Percentiles rank a stretch among this genome's conserved stretches.
Evolutionary conservation across 2,113 vertebrate genomes (phyloP).

Genomic region (Marmota monax): DNA sequence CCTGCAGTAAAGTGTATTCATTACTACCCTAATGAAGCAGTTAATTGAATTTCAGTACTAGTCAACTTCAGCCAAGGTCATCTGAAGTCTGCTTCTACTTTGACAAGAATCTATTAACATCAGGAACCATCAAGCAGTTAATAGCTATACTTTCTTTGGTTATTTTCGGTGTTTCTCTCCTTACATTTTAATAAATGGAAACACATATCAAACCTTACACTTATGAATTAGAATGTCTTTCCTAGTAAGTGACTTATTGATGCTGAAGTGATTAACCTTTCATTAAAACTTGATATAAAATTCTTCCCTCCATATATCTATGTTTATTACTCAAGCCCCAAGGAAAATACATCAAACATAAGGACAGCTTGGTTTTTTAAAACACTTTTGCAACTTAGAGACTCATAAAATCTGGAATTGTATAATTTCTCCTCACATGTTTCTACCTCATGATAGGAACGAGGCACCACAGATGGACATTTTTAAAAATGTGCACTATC

Average conservation of each 20-base stretch:
- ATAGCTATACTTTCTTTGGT: conserved; percentile 41
- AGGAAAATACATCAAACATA: conserved; percentile 67
- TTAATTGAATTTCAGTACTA: conserved; percentile 59
- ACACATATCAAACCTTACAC: conserved; percentile 60
- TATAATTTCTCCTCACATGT: background rate
- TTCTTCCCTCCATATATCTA: conserved; percentile 64
- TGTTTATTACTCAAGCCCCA: conserved; percentile 65
- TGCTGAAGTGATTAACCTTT: conserved; percentile 79
- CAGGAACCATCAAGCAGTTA: conserved; percentile 28
- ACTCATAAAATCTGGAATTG: conserved; percentile 55
- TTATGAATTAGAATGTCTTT: conserved; percentile 65
- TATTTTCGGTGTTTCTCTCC: conserved; percentile 58
- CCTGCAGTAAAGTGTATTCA: conserved; percentile 2
- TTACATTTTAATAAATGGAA: conserved; percentile 66
- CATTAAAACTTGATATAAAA: conserved; percentile 80
- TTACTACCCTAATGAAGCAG: conserved; percentile 24
- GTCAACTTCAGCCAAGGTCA: conserved; percentile 59
- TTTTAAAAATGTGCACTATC: background rate
- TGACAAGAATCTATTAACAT: conserved; percentile 59
- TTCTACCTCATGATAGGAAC: background rate
- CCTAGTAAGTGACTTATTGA: conserved; percentile 67
- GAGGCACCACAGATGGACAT: background rate
- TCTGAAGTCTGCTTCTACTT: conserved; percentile 46
- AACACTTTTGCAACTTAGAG: conserved; percentile 41
- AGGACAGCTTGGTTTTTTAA: conserved; percentile 14